Base-by-base conservation (phyloP, 2,113 vertebrate species). In the Camelus bactrianus region DNA sequence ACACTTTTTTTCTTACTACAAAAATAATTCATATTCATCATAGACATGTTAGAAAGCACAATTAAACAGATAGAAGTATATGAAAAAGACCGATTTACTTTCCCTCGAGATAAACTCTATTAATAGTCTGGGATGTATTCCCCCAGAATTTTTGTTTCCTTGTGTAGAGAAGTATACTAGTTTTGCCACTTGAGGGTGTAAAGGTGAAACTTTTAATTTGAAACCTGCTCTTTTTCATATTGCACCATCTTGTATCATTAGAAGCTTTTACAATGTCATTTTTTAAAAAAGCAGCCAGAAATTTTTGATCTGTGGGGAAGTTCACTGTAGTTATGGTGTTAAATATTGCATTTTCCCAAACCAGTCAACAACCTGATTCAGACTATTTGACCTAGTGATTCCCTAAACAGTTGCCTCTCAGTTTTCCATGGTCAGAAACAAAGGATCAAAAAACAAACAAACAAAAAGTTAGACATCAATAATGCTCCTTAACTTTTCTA, bases 41-140 rank as follows among this genome's bases (percentile, higher is more conserved):
- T 48, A 69, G 46, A 90, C n/a, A 38, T 65, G 42, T 84, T 96
- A 75, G 48, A 42, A 97, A 94, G 80, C 24, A 87, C 35, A 91
- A 56, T 32, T 26, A 80, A 91, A 8, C 24, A 92, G 67, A 48
- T 20, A 38, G 11, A 82, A 84, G 77, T 73, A 28, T 48, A 35
- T 60, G 8, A 64, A 42, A 81, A 77, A 8, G 30, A 91, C 42
- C 46, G 28, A n/a, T 67, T 93, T 52, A 58, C 5, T 2, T 26
- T 80, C 76, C 16, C 19, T 30, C 77, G 46, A 89, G 77, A 70
- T 42, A 67, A 92, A n/a, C 30, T 46, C 5, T n/a, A 6, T 46
- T 56, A 22, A 72, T 48, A 82, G 48, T 72, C 64, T 62, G 42
- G 16, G 30, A 62, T 72, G 13, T 32, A 30, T 35, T 58, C 38